Conservation (phyloP, 2,113 vertebrate species). For the Alouatta palliata region DNA sequence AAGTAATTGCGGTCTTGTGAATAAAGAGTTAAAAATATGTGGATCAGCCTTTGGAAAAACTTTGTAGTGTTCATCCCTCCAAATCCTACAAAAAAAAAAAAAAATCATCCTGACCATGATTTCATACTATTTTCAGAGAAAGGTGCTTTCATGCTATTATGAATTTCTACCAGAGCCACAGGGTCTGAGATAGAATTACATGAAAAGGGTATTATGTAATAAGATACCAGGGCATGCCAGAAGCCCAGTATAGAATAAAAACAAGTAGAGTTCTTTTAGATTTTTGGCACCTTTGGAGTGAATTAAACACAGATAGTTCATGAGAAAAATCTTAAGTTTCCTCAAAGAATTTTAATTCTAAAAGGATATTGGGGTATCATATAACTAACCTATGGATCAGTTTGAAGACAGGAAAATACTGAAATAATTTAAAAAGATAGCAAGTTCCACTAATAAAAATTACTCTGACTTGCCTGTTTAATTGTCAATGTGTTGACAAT, state of each 20-base stretch:
- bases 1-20: not conserved
- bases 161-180: not conserved
- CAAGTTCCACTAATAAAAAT: not conserved
- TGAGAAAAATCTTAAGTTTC: not conserved
- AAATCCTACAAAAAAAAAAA: constrained; percentile 28
- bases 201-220: not conserved
- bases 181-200: not conserved
- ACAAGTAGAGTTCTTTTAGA: not conserved
- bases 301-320: not conserved
- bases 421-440: not conserved
- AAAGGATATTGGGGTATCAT: not conserved
- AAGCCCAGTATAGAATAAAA: not conserved
- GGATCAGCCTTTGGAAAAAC: not conserved
- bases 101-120: not conserved
- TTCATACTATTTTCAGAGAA: constrained; percentile 38
- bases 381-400: not conserved
- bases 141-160: constrained; percentile 9
- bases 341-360: not conserved
- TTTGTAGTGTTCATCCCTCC: not conserved
- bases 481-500: not conserved
- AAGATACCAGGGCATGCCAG: not conserved
- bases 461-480: not conserved
- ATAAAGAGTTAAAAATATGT: constrained; percentile 17
- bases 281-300: not conserved
- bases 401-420: not conserved